phyloP scores from a whole-genome alignment of 2,113 vertebrate genomes.

The Saguinus midas region DNA sequence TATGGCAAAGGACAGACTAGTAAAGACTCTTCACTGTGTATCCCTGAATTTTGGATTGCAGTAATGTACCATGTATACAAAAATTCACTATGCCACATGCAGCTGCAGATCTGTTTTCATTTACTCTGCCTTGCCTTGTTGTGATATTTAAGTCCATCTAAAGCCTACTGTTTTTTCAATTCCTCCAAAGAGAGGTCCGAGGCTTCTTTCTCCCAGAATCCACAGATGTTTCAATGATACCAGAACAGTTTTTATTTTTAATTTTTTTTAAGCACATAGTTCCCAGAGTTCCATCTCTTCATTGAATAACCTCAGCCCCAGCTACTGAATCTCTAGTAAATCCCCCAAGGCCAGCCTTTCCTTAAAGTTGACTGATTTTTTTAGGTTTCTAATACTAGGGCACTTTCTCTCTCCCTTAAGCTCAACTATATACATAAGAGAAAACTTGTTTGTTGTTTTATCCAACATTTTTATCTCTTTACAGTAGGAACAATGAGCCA shows the following conservation, averaged over 20 bases:
- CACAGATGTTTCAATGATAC: neutral
- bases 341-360: neutral
- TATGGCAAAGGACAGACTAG: neutral
- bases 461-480: neutral
- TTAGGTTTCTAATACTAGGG: neutral
- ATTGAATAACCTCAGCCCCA: neutral
- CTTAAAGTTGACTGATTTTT: conserved; percentile 18
- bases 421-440: neutral
- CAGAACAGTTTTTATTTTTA: neutral
- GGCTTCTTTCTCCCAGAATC: neutral
- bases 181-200: neutral
- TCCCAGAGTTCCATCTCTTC: neutral
- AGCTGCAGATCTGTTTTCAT: neutral
- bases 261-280: neutral
- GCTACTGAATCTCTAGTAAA: neutral
- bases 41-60: neutral
- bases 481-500: neutral
- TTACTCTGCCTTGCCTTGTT: neutral
- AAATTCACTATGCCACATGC: neutral
- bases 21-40: neutral
- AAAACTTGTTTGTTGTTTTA: neutral
- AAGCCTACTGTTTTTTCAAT: neutral
- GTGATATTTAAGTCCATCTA: neutral
- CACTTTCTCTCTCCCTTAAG: neutral
- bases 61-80: neutral